Conservation (phyloP, 2,888 invertebrate genomes). For the Euproctis similis region DNA sequence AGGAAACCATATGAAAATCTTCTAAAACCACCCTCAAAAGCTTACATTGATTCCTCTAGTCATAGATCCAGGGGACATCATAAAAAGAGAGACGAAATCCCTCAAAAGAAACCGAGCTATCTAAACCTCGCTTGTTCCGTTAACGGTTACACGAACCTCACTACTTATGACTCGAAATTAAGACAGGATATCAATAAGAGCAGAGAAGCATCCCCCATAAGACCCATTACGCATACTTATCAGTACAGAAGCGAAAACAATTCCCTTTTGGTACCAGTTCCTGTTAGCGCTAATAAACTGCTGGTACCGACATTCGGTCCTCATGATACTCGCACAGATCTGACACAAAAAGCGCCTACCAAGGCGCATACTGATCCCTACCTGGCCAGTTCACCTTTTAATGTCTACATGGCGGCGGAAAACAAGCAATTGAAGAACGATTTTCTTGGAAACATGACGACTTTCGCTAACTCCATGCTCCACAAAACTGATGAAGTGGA, state of each 20-base stretch:
- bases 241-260: constrained; percentile 64
- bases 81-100: constrained; percentile 57
- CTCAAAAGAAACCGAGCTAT: constrained; percentile 88
- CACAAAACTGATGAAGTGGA: constrained; percentile 65
- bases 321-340: constrained; percentile 64
- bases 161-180: constrained; percentile 88
- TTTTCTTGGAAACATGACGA: constrained; percentile 67
- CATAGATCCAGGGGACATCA: constrained; percentile 56
- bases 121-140: constrained; percentile 92
- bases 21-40: constrained; percentile 61
- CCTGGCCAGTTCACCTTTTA: constrained; percentile 53
- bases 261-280: constrained; percentile 62
- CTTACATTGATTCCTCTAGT: constrained; percentile 50
- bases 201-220: constrained; percentile 82
- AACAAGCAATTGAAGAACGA: constrained; percentile 70
- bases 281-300: constrained; percentile 70
- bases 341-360: constrained; percentile 68
- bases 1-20: constrained; percentile 49
- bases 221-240: constrained; percentile 73
- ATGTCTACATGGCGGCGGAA: constrained; percentile 68
- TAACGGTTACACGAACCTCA: constrained; percentile 91
- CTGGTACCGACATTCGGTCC: constrained; percentile 72
- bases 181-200: constrained; percentile 84
- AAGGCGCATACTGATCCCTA: constrained; percentile 71
- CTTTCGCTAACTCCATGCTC: constrained; percentile 62